phyloP scores from a whole-genome alignment of 1,140 invertebrate genomes.

The Ectropis grisescens region DNA sequence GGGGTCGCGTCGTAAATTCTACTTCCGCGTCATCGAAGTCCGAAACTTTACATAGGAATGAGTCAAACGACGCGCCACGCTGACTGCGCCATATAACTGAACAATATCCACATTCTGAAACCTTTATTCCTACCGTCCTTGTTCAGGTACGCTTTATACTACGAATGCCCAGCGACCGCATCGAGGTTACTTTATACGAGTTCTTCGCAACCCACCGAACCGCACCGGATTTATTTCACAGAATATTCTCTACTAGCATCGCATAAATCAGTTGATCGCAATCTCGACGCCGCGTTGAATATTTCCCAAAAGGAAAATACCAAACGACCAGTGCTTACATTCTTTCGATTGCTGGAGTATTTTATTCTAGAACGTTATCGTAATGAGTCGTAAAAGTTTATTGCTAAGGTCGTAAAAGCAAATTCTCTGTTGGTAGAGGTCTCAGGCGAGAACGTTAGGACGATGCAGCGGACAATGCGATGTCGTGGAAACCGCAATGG shows the following conservation, averaged over 20 bases:
- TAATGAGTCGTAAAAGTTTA: constrained; percentile 47
- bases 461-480: constrained; percentile 13
- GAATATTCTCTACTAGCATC: constrained; percentile 20
- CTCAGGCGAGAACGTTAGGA: too few species aligned
- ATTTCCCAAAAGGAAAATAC: constrained; percentile 16
- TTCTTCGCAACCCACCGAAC: constrained; percentile 19
- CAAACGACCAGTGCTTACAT: constrained; percentile 21
- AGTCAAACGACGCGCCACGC: constrained; percentile 20
- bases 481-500: too few species aligned
- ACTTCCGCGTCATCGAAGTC: constrained; percentile 45
- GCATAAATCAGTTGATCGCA: constrained; percentile 29
- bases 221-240: constrained; percentile 32
- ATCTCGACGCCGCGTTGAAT: constrained; percentile 19
- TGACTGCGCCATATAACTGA: constrained; percentile 20
- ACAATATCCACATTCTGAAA: too few species aligned
- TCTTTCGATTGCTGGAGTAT: constrained; percentile 32
- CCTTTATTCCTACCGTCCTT: too few species aligned
- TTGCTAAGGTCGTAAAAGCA: constrained; percentile 31
- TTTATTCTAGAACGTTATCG: constrained; percentile 44
- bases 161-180: constrained; percentile 23
- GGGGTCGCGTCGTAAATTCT: constrained; percentile 45
- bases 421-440: constrained; percentile 25
- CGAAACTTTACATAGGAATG: constrained; percentile 27
- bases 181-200: constrained; percentile 19
- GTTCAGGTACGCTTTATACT: constrained; percentile 28